Base-by-base conservation (phyloP, 2,888 invertebrate genomes). In the Galeopsomyia nigrocyanea region DNA sequence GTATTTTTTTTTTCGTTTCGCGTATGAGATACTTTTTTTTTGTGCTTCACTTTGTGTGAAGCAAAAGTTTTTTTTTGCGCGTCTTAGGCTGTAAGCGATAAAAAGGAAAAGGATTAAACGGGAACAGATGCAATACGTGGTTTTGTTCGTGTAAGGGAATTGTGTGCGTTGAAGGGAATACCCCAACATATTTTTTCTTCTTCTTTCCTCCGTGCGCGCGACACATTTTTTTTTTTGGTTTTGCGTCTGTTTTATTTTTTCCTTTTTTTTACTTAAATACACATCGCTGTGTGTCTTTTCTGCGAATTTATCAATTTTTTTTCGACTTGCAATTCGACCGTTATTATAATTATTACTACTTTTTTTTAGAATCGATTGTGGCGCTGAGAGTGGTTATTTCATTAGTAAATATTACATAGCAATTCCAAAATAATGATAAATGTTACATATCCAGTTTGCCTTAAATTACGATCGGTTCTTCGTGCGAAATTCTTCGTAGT, bases 1-100 rank as follows among this genome's bases (percentile, higher is more conserved):
- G 75, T 76, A 76, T 76, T 76, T 75, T 71, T 71, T 64, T 61
- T 73, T 68, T 73, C 65, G 67, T 65, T 61, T 73, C 65, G 70
- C 65, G 70, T 73, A 71, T 49, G 70, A 71, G 39, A 73, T 69
- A 71, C 65, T 51, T 68, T 73, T 53, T 68, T 68, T 56, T 72
- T 70, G 39, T 39, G 2, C 10, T 39, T 39, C 39, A 26, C 26
- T 26, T 26, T 67, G 65, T n/a, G 60, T 69, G 62, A 69, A 71
- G 67, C 70, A 70, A 71, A 60, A 64, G 51, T 72, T 73, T 73
- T 72, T n/a, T 71, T 51, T 70, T 56, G 50, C 63, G 69, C 70
- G 60, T 65, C 65, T 75, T 75, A 73, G 75, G 53, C 64, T 73
- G 61, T 75, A 75, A 75, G 75, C 62, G 64, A 73, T 64, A 68